Evolutionary conservation across 2,113 vertebrate species (phyloP).

Genomic region (Cyprinus carpio): DNA sequence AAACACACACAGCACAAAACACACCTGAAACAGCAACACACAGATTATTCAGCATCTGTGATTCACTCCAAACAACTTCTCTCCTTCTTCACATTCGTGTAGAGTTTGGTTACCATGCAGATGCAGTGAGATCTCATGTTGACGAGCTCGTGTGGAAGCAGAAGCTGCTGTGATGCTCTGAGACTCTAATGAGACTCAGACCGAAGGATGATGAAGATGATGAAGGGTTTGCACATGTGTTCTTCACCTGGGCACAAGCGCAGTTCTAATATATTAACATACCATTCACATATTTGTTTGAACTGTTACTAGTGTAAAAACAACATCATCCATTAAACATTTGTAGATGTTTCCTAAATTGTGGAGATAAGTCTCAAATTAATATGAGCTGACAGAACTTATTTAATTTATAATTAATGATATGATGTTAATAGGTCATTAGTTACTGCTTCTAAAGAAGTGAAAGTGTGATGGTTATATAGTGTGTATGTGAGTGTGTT

Average conservation of each 20-base stretch:
- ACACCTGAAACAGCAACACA: no score
- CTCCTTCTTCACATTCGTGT: rapidly evolving
- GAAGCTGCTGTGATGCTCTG: background rate
- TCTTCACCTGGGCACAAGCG: background rate
- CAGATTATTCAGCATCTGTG: no score
- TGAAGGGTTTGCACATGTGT: background rate
- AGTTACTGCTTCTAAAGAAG: background rate
- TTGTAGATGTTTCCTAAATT: background rate
- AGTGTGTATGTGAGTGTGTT: background rate
- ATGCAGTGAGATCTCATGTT: background rate
- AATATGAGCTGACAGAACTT: background rate
- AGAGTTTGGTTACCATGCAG: background rate
- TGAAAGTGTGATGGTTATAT: background rate
- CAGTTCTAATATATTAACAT: background rate
- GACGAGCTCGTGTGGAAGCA: no score
- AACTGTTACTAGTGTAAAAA: no score
- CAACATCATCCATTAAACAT: background rate
- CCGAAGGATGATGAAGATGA: no score
- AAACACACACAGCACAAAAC: no score
- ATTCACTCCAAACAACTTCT: no score
- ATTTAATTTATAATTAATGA: background rate
- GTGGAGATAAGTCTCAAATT: background rate
- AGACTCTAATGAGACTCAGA: background rate
- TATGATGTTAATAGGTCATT: background rate
- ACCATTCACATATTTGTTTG: background rate